Conservation (phyloP, 2,113 vertebrate genomes). For the Mus spicilegus region DNA sequence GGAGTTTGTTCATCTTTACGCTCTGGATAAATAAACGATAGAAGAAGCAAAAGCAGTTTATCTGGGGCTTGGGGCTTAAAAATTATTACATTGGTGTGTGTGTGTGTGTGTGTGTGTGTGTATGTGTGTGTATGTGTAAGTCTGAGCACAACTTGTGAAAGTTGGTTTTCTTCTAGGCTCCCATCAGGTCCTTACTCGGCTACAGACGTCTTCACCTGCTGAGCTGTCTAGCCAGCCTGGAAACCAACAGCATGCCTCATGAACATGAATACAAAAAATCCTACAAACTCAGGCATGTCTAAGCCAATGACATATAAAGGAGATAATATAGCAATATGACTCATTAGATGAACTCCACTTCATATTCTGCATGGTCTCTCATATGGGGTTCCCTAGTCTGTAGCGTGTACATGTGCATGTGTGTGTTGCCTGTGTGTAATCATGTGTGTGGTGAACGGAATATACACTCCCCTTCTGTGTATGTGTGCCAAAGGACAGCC, state of each 20-base stretch:
- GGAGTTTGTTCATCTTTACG: conserved; percentile 43
- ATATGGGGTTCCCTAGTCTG: background rate
- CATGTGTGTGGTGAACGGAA: background rate
- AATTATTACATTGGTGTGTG: background rate
- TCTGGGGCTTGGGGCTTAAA: conserved; percentile 27
- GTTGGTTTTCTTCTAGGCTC: background rate
- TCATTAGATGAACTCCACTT: background rate
- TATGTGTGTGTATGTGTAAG: background rate
- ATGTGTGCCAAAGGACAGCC: background rate
- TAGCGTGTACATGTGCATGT: too few relatives aligned
- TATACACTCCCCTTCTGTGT: background rate
- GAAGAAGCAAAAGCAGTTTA: conserved; percentile 44
- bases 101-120: background rate
- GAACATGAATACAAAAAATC: background rate
- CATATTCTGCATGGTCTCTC: background rate
- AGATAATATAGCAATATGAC: background rate
- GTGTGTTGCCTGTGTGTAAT: background rate
- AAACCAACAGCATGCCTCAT: background rate
- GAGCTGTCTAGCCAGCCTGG: background rate
- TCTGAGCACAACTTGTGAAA: background rate
- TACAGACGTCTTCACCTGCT: background rate
- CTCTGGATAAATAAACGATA: conserved; percentile 59
- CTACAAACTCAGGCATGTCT: background rate
- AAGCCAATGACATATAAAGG: background rate
- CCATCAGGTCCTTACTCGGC: background rate